Evolutionary conservation across 2,797 vertebrate species (phyloP).

Genomic region (Onychomys arenicola): DNA sequence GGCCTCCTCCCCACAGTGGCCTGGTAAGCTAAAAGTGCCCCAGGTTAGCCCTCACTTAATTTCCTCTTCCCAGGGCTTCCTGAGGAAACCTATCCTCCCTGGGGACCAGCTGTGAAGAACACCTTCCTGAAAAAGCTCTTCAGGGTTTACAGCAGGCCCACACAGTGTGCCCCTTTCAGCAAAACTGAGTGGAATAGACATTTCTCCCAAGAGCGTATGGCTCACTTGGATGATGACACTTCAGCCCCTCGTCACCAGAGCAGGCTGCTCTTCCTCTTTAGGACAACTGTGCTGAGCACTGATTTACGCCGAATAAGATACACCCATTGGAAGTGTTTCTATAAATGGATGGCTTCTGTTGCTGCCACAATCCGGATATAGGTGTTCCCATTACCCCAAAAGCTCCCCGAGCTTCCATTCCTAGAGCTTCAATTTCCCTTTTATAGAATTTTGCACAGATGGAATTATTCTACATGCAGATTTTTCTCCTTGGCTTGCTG

Average conservation of each 20-base stretch:
- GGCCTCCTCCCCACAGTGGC: neutral
- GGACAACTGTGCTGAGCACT: neutral
- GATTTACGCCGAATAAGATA: neutral
- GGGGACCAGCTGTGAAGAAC: neutral
- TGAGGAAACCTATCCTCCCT: constrained; percentile 36
- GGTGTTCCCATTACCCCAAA: neutral
- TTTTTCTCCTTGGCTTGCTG: neutral
- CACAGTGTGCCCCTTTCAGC: neutral
- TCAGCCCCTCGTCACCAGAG: neutral
- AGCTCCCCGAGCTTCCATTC: constrained; percentile 5
- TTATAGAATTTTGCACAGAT: constrained; percentile 38
- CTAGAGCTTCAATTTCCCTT: constrained; percentile 10
- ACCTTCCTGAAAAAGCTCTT: constrained; percentile 55
- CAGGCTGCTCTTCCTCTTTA: neutral
- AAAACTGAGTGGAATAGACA: too few relatives aligned
- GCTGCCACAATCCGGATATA: neutral
- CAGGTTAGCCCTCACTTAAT: constrained; percentile 56
- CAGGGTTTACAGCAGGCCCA: neutral
- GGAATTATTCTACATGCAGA: neutral
- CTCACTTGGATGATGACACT: neutral
- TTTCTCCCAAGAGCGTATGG: neutral
- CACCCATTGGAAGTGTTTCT: neutral
- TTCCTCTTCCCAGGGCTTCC: constrained; percentile 1
- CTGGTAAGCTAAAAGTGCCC: constrained; percentile 10
- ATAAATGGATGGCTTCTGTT: neutral